Conservation (phyloP, 2,797 vertebrate species). For the Percopsis omiscomaycus region DNA sequence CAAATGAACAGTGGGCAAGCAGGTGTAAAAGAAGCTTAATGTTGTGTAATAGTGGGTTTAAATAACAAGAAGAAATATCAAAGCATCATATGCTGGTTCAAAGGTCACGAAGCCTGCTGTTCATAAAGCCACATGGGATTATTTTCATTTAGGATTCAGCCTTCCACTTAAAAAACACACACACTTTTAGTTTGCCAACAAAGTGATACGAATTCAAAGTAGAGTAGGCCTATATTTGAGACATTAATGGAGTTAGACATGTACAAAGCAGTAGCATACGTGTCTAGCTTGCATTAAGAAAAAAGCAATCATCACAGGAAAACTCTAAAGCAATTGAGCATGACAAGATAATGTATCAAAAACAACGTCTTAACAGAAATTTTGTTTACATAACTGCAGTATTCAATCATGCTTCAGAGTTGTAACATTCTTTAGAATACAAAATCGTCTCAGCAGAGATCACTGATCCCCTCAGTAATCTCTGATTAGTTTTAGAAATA, state of each 20-base stretch:
- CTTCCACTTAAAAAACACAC: constrained; percentile 12
- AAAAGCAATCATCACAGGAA: constrained; percentile 42
- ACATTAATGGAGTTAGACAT: constrained; percentile 33
- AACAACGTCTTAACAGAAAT: constrained; percentile 43
- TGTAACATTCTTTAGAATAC: constrained; percentile 60
- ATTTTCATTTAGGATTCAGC: constrained; percentile 62
- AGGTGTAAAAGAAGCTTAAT: constrained; percentile 49
- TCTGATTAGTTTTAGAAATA: neutral
- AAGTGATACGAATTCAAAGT: constrained; percentile 45
- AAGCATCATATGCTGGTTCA: constrained; percentile 66
- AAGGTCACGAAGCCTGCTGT: constrained; percentile 66
- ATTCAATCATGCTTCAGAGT: constrained; percentile 46
- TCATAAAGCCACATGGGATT: constrained; percentile 63
- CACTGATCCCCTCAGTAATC: constrained; percentile 2
- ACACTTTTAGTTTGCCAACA: constrained; percentile 46
- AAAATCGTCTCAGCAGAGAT: constrained; percentile 58
- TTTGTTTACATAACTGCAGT: constrained; percentile 48
- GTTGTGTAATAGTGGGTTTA: constrained; percentile 46
- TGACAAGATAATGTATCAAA: constrained; percentile 41
- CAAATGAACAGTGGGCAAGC: constrained; percentile 30
- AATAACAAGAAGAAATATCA: constrained; percentile 46
- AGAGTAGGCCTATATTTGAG: constrained; percentile 31
- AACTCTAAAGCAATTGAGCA: constrained; percentile 45
- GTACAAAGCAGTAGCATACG: constrained; percentile 43
- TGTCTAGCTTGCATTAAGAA: constrained; percentile 45